Evolutionary conservation across 2,888 invertebrate genomes (phyloP).

Genomic region (Andrena praecox): DNA sequence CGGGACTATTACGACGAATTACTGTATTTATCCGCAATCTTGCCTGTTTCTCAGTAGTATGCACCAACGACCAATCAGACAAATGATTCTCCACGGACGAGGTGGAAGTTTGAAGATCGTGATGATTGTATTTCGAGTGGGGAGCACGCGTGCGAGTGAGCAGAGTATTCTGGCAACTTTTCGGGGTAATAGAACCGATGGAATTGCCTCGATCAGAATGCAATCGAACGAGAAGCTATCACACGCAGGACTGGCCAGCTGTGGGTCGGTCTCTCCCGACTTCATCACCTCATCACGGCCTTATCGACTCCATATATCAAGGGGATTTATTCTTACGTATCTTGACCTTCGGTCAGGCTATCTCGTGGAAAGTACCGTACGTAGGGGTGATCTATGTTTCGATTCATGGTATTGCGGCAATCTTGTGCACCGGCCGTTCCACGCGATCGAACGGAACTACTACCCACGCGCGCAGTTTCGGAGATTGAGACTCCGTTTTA

Average conservation of each 20-base stretch:
- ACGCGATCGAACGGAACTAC: constrained; percentile 18
- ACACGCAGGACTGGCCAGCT: constrained; percentile 72
- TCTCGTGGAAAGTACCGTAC: constrained; percentile 39
- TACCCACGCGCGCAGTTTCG: constrained; percentile 14
- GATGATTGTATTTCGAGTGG: neutral
- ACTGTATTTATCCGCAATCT: neutral
- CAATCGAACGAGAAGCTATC: constrained; percentile 78
- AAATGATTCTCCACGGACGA: neutral
- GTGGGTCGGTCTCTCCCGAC: constrained; percentile 49
- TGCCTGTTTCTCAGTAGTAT: neutral
- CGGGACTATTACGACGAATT: no score
- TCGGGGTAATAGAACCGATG: constrained; percentile 23
- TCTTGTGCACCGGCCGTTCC: constrained; percentile 11
- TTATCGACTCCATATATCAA: constrained; percentile 59
- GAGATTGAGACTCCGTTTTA: constrained; percentile 21
- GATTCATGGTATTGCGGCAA: constrained; percentile 49
- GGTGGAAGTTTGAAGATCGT: neutral
- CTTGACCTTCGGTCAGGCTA: constrained; percentile 49
- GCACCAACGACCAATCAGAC: neutral
- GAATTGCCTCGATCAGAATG: constrained; percentile 72
- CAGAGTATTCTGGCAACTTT: constrained; percentile 17
- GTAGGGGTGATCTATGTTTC: constrained; percentile 16
- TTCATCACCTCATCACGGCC: constrained; percentile 65
- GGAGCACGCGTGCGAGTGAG: neutral
- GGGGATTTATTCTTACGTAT: constrained; percentile 45